phyloP scores from a whole-genome alignment of 2,113 vertebrate genomes.

The Corvus moneduloides region DNA sequence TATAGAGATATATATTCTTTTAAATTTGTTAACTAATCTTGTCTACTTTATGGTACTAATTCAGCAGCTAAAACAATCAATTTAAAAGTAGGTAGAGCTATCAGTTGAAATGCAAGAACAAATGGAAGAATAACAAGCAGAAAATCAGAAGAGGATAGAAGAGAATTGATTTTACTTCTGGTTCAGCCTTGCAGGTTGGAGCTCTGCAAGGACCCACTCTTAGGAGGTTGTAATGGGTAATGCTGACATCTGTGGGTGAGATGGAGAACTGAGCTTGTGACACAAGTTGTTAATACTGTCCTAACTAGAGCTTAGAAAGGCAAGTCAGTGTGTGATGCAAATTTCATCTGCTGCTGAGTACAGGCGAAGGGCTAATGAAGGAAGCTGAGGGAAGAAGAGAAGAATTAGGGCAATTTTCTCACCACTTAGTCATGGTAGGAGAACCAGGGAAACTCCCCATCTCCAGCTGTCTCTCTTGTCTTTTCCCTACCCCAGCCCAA shows the following conservation, averaged over 20 bases:
- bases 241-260: background rate
- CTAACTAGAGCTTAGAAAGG: background rate
- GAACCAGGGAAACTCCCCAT: background rate
- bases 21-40: background rate
- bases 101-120: background rate
- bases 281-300: background rate
- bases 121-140: background rate
- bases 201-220: background rate
- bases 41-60: background rate
- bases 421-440: background rate
- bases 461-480: too few relatives aligned
- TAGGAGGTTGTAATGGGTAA: background rate
- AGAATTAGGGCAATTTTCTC: background rate
- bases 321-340: background rate
- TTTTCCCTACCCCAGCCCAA: background rate
- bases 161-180: background rate
- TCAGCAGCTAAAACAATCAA: background rate
- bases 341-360: background rate
- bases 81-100: background rate
- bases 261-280: background rate
- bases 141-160: background rate
- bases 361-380: background rate
- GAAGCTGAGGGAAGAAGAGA: background rate
- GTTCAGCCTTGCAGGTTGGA: too few relatives aligned
- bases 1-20: background rate